Evolutionary conservation across 2,797 vertebrate genomes (phyloP).

Genomic region (Leptatherina wallacei): DNA sequence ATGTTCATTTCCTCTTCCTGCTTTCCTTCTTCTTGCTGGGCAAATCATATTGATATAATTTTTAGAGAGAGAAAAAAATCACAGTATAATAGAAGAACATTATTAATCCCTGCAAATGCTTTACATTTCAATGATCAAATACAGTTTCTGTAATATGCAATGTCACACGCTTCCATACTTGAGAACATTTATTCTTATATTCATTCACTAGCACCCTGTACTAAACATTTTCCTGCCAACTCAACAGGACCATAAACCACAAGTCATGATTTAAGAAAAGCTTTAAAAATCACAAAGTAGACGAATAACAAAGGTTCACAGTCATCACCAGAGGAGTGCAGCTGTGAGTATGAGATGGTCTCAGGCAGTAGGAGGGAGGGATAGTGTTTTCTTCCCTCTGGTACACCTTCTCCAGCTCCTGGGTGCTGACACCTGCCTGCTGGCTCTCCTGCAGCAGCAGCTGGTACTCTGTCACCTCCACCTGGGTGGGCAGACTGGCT

Average conservation of each 20-base stretch:
- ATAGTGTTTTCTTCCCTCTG: constrained; percentile 82
- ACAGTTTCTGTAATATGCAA: not conserved
- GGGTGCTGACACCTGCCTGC: constrained; percentile 68
- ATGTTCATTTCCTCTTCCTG: constrained; percentile 14
- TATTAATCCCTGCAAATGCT: not conserved
- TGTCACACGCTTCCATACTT: not conserved
- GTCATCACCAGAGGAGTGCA: constrained; percentile 37
- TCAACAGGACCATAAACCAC: not conserved
- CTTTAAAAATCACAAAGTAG: not conserved
- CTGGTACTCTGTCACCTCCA: constrained; percentile 83
- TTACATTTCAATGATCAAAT: not conserved
- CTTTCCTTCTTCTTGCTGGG: constrained; percentile 18
- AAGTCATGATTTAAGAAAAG: not conserved
- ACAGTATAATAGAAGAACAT: not conserved
- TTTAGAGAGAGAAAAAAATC: not conserved
- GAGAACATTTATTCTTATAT: not conserved
- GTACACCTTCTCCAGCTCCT: constrained; percentile 77
- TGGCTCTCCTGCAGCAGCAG: constrained; percentile 77
- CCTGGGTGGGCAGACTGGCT: constrained; percentile 70
- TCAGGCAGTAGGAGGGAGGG: constrained; percentile 79
- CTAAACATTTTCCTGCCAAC: not conserved
- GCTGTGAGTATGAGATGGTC: constrained; percentile 8
- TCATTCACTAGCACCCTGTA: not conserved
- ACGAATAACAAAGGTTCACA: not conserved
- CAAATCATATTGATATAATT: not conserved